A percentile compares a stretch with the other conserved stretches of the same genome.
phyloP scores from a whole-genome alignment of 1,140 invertebrate genomes.

The Heliothis subflexa region DNA sequence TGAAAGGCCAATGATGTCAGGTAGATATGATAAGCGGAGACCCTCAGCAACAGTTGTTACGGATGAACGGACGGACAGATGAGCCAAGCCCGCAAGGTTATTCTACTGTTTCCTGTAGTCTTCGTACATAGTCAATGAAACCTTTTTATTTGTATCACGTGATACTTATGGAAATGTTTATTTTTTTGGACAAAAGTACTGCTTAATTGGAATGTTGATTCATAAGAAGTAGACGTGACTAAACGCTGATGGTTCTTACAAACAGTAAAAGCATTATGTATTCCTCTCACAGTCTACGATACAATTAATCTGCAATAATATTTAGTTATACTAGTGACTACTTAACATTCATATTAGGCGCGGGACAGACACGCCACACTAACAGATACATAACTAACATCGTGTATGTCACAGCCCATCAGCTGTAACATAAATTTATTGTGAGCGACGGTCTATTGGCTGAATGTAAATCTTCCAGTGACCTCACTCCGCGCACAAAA shows the following conservation, averaged over 20 bases:
- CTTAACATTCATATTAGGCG: constrained; percentile 22
- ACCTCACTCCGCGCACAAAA: constrained; percentile 47
- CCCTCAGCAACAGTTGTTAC: constrained; percentile 45
- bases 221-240: background rate
- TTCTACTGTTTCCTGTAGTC: constrained; percentile 30
- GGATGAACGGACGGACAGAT: constrained; percentile 46
- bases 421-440: constrained; percentile 51
- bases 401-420: constrained; percentile 37
- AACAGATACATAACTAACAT: constrained; percentile 34
- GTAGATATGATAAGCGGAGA: constrained; percentile 38
- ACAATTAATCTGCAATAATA: constrained; percentile 9
- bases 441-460: constrained; percentile 40
- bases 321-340: constrained; percentile 4
- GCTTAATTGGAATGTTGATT: background rate
- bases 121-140: background rate
- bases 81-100: constrained; percentile 30
- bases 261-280: too few relatives aligned
- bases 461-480: constrained; percentile 53
- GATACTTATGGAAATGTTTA: background rate
- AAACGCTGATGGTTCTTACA: background rate
- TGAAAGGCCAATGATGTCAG: background rate
- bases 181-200: background rate
- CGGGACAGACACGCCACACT: constrained; percentile 1
- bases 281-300: background rate
- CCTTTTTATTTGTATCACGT: background rate